Conservation (phyloP, 2,888 invertebrate species). For the Celastrina argiolus region DNA sequence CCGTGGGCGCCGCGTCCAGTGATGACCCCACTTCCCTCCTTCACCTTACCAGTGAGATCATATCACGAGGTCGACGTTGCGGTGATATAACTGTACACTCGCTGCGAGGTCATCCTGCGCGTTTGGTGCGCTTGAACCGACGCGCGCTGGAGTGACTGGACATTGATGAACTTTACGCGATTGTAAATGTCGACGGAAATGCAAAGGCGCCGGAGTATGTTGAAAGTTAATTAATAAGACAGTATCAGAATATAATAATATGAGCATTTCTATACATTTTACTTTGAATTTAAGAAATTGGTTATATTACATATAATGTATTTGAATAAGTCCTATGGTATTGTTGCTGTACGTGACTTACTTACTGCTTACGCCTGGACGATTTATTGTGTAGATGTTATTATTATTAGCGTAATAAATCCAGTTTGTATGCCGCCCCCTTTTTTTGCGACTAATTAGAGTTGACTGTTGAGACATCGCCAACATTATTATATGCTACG, state of each 20-base stretch:
- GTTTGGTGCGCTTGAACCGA: neutral
- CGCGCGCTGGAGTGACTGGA: neutral
- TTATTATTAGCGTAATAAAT: neutral
- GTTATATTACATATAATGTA: too few relatives aligned
- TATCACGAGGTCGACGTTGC: neutral
- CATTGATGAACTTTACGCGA: neutral
- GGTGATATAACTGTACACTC: neutral
- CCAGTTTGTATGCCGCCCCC: neutral
- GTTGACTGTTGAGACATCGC: too few relatives aligned
- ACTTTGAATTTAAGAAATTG: too few relatives aligned
- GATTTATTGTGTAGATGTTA: too few relatives aligned
- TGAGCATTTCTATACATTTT: too few relatives aligned
- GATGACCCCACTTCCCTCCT: neutral
- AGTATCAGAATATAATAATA: too few relatives aligned
- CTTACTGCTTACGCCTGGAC: too few relatives aligned
- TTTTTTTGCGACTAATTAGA: neutral
- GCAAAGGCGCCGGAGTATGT: too few relatives aligned
- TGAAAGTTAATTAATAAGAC: too few relatives aligned
- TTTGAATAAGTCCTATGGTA: too few relatives aligned
- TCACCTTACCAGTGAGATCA: neutral
- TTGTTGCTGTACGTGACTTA: too few relatives aligned
- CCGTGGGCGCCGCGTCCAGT: neutral
- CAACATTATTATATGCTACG: neutral
- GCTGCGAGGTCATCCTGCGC: neutral
- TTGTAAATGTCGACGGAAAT: neutral